Evolutionary conservation across 2,797 vertebrate genomes (phyloP).

Genomic region (Varecia variegata): DNA sequence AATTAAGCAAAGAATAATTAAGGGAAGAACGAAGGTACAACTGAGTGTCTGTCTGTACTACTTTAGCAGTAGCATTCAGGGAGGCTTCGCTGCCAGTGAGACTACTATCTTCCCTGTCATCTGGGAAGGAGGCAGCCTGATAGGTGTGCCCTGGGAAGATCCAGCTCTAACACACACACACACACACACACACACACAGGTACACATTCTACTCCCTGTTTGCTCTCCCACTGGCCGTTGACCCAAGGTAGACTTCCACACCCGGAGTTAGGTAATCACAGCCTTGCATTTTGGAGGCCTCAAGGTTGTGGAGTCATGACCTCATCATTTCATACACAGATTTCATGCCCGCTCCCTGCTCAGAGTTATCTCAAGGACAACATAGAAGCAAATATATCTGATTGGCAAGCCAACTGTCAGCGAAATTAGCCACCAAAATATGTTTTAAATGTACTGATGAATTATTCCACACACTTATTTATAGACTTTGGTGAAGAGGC

Average conservation of each 20-base stretch:
- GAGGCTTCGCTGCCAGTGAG: not conserved
- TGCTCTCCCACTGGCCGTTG: not conserved
- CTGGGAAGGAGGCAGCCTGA: not conserved
- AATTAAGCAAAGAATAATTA: not conserved
- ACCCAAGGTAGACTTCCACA: not conserved
- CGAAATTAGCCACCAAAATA: not conserved
- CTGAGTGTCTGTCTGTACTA: not conserved
- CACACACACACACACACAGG: not conserved
- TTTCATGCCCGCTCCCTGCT: not conserved
- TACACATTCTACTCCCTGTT: not conserved
- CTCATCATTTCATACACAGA: not conserved
- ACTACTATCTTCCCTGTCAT: not conserved
- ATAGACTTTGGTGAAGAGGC: not conserved
- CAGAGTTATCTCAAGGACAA: not conserved
- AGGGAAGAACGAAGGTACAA: not conserved
- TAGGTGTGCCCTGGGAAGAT: not conserved
- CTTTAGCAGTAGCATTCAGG: not conserved
- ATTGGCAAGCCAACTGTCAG: not conserved
- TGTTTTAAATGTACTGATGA: not conserved
- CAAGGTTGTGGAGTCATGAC: not conserved
- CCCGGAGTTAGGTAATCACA: not conserved
- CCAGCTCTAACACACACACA: not conserved
- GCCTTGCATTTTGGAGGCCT: not conserved
- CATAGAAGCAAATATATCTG: not conserved
- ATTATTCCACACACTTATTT: not conserved